A percentile compares a stretch with the other conserved stretches of the same genome.
phyloP scores from a whole-genome alignment of 2,888 invertebrate genomes.

The Xanthia icteritia region DNA sequence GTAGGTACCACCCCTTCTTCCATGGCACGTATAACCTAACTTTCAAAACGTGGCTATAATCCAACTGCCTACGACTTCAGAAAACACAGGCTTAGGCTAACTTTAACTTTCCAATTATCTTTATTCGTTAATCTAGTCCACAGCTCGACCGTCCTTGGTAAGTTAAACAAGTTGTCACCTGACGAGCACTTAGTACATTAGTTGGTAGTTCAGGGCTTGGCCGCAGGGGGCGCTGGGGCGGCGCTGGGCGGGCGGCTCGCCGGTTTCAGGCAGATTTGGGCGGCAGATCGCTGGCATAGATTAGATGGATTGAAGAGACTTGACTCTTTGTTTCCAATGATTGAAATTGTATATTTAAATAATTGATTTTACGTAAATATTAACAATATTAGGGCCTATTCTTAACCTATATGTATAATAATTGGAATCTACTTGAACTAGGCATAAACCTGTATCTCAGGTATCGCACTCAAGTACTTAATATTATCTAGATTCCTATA shows the following conservation, averaged over 20 bases:
- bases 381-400: background rate
- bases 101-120: conserved; percentile 1
- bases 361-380: background rate
- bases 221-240: conserved; percentile 62
- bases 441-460: background rate
- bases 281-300: conserved; percentile 78
- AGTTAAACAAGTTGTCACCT: conserved; percentile 42
- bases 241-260: conserved; percentile 75
- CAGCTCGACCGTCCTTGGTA: conserved; percentile 28
- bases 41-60: background rate
- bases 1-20: too few species aligned
- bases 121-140: background rate
- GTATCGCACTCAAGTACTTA: background rate
- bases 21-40: background rate
- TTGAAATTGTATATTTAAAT: background rate
- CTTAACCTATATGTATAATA: too few species aligned
- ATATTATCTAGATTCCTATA: background rate
- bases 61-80: background rate
- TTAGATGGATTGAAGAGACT: conserved; percentile 23
- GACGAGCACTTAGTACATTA: conserved; percentile 59
- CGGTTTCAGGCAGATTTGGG: conserved; percentile 82
- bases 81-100: too few species aligned
- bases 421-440: background rate
- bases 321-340: background rate
- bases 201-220: conserved; percentile 51